Evolutionary conservation across 2,888 invertebrate species (phyloP).

Genomic region (Leptothorax acervorum): DNA sequence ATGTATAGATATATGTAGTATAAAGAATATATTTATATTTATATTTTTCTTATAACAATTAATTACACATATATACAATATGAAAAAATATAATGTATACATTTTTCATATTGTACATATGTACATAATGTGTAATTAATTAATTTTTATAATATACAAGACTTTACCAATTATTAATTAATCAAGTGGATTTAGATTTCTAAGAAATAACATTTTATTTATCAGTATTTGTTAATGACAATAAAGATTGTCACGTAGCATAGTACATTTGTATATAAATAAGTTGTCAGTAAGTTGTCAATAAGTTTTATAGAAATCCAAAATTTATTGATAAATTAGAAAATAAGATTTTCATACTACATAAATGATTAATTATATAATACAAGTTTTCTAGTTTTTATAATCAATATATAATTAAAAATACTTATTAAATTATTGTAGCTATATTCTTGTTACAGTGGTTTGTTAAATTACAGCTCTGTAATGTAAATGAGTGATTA

Average conservation of each 20-base stretch:
- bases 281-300: background rate
- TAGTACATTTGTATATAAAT: background rate
- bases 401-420: background rate
- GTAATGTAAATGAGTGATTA: no score
- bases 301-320: background rate
- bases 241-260: background rate
- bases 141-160: background rate
- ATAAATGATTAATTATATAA: background rate
- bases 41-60: no score
- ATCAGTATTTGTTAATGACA: background rate
- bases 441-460: background rate
- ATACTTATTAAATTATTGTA: background rate
- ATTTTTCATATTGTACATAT: no score
- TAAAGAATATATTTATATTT: no score
- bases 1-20: no score
- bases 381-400: background rate
- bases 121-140: no score
- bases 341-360: background rate
- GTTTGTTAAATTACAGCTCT: background rate
- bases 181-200: background rate
- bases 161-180: background rate
- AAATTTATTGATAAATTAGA: background rate
- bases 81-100: no score
- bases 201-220: background rate
- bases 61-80: no score